Evolutionary conservation across 2,113 vertebrate genomes (phyloP).

Genomic region (Eulacestoma nigropectus): DNA sequence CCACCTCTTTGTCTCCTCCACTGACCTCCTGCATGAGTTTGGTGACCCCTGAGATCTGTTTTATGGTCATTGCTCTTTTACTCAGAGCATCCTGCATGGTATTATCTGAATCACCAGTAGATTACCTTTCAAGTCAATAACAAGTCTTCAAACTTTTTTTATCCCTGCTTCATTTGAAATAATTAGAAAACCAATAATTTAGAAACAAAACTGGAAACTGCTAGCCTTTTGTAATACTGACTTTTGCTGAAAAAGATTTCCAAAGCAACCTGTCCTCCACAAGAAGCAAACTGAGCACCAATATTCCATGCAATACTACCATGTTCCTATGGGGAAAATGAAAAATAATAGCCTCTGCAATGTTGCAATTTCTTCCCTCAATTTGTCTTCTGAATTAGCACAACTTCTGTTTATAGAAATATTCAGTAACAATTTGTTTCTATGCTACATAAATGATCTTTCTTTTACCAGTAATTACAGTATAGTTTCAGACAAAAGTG

Average conservation of each 20-base stretch:
- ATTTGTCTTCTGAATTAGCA: background rate
- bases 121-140: background rate
- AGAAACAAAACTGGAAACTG: background rate
- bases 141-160: background rate
- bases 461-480: background rate
- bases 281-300: background rate
- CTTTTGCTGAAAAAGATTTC: background rate
- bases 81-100: background rate
- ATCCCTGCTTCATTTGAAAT: background rate
- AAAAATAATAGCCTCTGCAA: background rate
- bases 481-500: background rate
- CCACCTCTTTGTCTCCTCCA: background rate
- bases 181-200: background rate
- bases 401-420: background rate
- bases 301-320: background rate
- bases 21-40: background rate
- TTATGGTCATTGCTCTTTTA: constrained; percentile 23
- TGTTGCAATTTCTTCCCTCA: background rate
- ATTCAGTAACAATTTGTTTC: background rate
- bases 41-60: constrained; percentile 3
- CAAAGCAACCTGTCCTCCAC: background rate
- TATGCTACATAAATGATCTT: background rate
- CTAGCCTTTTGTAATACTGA: background rate
- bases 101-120: background rate
- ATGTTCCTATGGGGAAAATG: background rate